Base-by-base conservation (phyloP, 1,140 invertebrate species). In the Drosophila murphyi region DNA sequence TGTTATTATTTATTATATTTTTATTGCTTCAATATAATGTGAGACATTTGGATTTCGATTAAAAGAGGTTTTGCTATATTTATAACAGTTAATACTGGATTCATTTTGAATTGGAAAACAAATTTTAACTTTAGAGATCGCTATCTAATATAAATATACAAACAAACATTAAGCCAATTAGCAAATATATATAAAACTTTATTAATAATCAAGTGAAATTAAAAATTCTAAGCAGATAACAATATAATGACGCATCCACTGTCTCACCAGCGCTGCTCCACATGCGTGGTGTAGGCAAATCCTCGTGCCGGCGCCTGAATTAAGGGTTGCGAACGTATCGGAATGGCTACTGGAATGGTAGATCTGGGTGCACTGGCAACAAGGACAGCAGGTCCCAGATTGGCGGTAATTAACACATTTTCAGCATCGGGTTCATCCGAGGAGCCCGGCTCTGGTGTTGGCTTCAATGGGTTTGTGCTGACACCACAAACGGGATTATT, bases 401-500 rank as follows among this genome's bases (percentile, higher is more conserved):
- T 76, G 41, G 62, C 81, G 2, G 86, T 91, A 4, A 90, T 67
- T 31, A 82, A 55, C 5, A 92, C 90, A 62, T 72, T 81, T 12
- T 92, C 90, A 3, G 90, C 43, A 45, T 92, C 90, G 8, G 90
- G 90, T 32, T 92, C 85, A 35, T 78, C 75, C 41, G 77, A 77
- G 34, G 82, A 73, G 8, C 83, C 90, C 2, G 87, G 78, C 20
- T 83, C 70, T 1, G 90, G 90, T 7, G 85, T 91, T 35, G 90
- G 90, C 56, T 81, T 83, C 37, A 92, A 62, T 8, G 90, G 90
- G 63, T 92, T 75, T 0, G 86, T 90, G 52, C 90, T 92, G 8
- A 90, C 87, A 2, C 90, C 90, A 41, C 90, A 92, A 4, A 82
- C 76, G 0, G 90, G 90, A 80, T 92, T 78, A 56, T 90, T 78